Evolutionary conservation across 2,797 vertebrate genomes (phyloP), one percentile per base, ranked within the genome.

Genomic region (Enteromius viviparus): DNA sequence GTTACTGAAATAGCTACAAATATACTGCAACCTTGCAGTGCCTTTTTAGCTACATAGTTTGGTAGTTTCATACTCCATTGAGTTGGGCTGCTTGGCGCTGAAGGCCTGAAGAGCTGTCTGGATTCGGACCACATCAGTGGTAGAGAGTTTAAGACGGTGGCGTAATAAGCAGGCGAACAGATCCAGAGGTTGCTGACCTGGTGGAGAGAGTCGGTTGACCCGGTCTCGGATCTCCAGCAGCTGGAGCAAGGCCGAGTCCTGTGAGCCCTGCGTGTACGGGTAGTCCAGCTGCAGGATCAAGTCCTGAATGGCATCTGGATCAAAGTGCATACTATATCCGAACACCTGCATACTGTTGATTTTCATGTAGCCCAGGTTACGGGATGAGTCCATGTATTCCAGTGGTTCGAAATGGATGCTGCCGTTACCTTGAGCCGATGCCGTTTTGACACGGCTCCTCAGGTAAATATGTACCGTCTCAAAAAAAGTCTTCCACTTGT

Each of bases 401-500:
- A 99, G 89, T 0, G 98, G 97, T 87, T 98, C 97, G 0, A 97
- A 98, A 90, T 97, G 97, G 84, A 96, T 89, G 51, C 95, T 97
- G 64, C 96, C 95, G 0, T 98, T 98, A 78, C 96, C 96, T 0
- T 93, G 95, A 4, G 91, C 92, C 0, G 96, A 94, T 0, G 92
- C 95, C 0, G 96, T 95, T 90, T 94, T 96, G 89, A 98, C 95
- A 32, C 97, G 96, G 86, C 98, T 98, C 88, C 97, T 93, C 85
- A 99, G 90, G 89, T 99, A 99, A 92, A 99, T 97, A 93, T 99
- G 98, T 4, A 99, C 97, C 0, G 97, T 99, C 93, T 99, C 97
- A 87, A 99, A 99, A 95, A 99, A 99, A 0, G 97, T 99, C 93
- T 99, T 99, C 98, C 98, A 99, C 87, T 97, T 97, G 95, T 98